A percentile compares a stretch with the other conserved stretches of the same genome.
Conservation (phyloP, 2,888 invertebrate genomes). For the Autographa pulchrina region DNA sequence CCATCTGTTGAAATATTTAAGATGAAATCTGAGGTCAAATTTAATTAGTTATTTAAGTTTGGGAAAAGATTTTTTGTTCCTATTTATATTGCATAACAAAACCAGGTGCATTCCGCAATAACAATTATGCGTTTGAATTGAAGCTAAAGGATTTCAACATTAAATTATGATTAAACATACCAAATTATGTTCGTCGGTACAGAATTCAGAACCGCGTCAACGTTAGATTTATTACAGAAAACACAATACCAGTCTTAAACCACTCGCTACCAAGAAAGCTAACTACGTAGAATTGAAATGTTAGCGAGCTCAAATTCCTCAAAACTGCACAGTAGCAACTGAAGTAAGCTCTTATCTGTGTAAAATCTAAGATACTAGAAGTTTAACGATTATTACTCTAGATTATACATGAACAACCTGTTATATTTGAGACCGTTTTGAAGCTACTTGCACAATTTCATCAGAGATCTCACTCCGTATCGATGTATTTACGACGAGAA, state of each 20-base stretch:
- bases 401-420: conserved; percentile 56
- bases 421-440: conserved; percentile 50
- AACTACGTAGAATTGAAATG: conserved; percentile 51
- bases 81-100: not conserved
- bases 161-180: conserved; percentile 27
- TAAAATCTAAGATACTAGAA: conserved; percentile 62
- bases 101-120: not conserved
- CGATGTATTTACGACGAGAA: conserved; percentile 49
- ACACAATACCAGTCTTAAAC: conserved; percentile 40
- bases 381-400: conserved; percentile 66
- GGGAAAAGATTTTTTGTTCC: not conserved
- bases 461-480: conserved; percentile 26
- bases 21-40: not conserved
- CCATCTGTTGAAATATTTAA: not conserved
- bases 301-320: conserved; percentile 40
- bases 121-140: not conserved
- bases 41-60: not conserved
- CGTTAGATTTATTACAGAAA: conserved; percentile 47
- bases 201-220: conserved; percentile 39
- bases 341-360: conserved; percentile 61
- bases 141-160: not conserved
- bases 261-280: conserved; percentile 37
- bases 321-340: conserved; percentile 49
- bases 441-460: conserved; percentile 49
- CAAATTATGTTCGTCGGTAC: conserved; percentile 24